Base-by-base conservation (phyloP, 2,888 invertebrate genomes). In the Epinotia bilunana region DNA sequence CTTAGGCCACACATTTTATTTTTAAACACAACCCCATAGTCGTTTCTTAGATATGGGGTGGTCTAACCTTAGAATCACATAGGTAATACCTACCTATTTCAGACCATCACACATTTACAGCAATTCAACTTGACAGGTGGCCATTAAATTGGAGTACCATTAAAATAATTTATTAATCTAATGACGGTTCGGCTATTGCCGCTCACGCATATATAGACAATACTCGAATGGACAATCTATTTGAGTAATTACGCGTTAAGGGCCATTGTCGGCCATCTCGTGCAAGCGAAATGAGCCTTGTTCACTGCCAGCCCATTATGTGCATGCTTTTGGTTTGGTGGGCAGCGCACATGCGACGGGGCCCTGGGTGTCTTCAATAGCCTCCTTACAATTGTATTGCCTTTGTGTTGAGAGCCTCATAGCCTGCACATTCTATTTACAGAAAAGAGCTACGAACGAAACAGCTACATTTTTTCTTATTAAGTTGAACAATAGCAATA, bases 241-340 rank as follows among this genome's bases (percentile, higher is more conserved):
- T 93, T 93, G 93, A 94, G 93, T 93, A 93, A 94, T 93, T 93
- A 93, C 91, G 88, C 92, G 90, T 93, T 90, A 91, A 93, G 93
- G 93, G 91, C 93, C 88, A 92, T 93, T 93, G 93, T 93, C 91
- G 87, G 92, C 91, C 91, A 93, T 94, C 93, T 93, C 92, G 93
- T 89, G 86, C 89, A 89, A 88, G 88, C 87, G 88, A 90, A 92
- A 92, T 91, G 91, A 92, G 90, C 90, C 91, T 89, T 92, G 93
- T 91, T 90, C 91, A 87, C 88, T 88, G 89, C 89, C 88, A 78
- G 85, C 81, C 85, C 88, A 89, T 89, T 90, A 88, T 89, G 89
- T 91, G 90, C 90, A 88, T 87, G 90, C 87, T 88, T 88, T 87
- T 81, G 88, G 88, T 88, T 87, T 81, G 88, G 88, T 83, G 89